Evolutionary conservation across 2,113 vertebrate species (phyloP), one percentile per base, ranked within the genome.

Genomic region (Elephas maximus): DNA sequence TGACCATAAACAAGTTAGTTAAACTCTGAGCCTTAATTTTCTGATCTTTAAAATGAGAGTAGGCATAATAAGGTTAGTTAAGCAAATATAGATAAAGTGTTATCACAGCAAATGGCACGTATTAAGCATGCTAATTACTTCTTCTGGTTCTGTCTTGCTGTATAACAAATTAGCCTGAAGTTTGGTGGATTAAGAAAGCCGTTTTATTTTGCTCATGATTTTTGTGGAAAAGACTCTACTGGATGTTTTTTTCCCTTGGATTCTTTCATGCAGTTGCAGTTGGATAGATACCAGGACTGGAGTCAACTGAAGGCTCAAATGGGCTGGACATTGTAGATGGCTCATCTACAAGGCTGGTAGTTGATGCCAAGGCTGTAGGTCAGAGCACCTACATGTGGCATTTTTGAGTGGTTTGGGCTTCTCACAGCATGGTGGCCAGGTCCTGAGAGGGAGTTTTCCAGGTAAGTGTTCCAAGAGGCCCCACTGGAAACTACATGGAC

Each of bases 1-100:
- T 3, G 28, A 69, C 18, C 30, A 81, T 17, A 11, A 62, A 15
- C 12, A 69, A 28, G 4, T 80, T 44, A 41, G 60, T 33, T 67
- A 60, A 80, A 77, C 62, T 73, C 12, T 57, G 9, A 83, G 6
- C 20, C 88, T 86, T 4, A 6, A 6, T 82, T 67, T 60, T 21
- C 45, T 79, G 57, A 57, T 88, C 18, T 93, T 82, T 45, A 78
- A 94, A 91, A 33, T 23, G 65, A 88, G n/a, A 92, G 33, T 44
- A 44, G 77, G 18, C 30, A 30, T 30, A 80, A 57, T 37, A 33
- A 80, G 2, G 9, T 69, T 78, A 77, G 20, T n/a, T 82, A 62
- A 74, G 11, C 10, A 80, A 81, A 77, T 30, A 63, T 2, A 41
- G 15, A 92, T 67, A 51, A 88, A 78, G 33, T 67, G 6, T 84